These are phyloP conservation scores for Asbolus verrucosus DNA, from an alignment of 1,140 invertebrate species.

Conservation along the genomic window DNA sequence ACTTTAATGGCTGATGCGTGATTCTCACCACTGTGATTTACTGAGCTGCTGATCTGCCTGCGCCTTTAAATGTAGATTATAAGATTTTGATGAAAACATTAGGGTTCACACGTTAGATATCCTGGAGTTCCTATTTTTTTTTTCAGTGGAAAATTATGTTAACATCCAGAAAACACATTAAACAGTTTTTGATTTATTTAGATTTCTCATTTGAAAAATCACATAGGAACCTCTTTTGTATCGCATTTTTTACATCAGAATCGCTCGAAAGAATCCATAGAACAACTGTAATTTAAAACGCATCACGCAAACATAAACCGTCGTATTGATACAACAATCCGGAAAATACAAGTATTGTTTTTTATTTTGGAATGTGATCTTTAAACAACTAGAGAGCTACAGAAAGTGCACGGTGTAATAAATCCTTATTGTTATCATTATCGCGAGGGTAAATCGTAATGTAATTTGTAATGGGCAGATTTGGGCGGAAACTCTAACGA, in stretches of 20 bases:
- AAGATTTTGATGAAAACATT: constrained; percentile 37
- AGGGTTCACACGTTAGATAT: constrained; percentile 7
- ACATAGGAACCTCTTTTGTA: no score
- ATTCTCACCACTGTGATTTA: constrained; percentile 10
- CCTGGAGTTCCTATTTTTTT: neutral
- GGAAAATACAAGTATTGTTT: no score
- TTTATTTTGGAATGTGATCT: no score
- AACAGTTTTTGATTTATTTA: no score
- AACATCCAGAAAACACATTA: no score
- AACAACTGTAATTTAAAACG: constrained; percentile 17
- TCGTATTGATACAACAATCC: no score
- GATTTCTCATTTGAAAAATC: no score
- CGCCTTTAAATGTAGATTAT: constrained; percentile 25
- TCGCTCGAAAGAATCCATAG: neutral
- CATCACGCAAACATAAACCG: constrained; percentile 30
- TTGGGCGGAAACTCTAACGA: neutral
- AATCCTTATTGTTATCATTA: neutral
- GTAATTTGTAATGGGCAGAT: neutral
- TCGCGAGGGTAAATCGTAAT: neutral
- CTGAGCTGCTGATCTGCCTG: neutral
- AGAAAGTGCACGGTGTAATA: neutral
- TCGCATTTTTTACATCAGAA: constrained; percentile 18
- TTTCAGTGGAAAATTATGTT: constrained; percentile 22
- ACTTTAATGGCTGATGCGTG: constrained; percentile 33
- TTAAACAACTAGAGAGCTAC: no score